Base-by-base conservation (phyloP, 2,888 invertebrate genomes). In the Cryptocheilus praepositus region DNA sequence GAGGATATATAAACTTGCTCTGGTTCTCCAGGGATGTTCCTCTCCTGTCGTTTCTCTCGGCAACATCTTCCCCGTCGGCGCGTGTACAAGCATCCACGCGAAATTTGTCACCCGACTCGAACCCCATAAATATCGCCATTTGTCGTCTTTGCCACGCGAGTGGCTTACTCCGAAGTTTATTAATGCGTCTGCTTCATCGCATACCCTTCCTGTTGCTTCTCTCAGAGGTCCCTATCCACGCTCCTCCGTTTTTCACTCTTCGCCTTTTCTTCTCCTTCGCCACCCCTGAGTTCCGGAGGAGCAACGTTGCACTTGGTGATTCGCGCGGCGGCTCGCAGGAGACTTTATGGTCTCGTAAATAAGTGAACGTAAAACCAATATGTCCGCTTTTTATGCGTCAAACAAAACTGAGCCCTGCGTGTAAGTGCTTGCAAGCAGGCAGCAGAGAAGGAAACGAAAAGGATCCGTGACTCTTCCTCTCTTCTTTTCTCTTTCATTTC, bases 291-390 rank as follows among this genome's bases (percentile, higher is more conserved):
- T 11, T 1, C 36, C 36, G 36, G 36, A 36, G 36, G 3, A 36
- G 36, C 11, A 7, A 36, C 36, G 67, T 45, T 73, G 67, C 76
- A 74, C 76, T 76, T 68, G 73, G 74, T 74, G 82, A 74, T 81
- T 78, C 73, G 74, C 67, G 76, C 64, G 70, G 58, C 62, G 66
- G 59, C 49, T 64, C 58, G 69, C 59, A 68, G 68, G 60, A 69
- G 77, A 77, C 76, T 86, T 86, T 85, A 86, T 80, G 82, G 80
- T 85, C 83, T 80, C 86, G 82, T 86, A 86, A 86, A 86, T 85
- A 85, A 85, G 76, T 67, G 76, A 79, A 81, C 83, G 82, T 83
- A 83, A 85, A 84, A 82, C 82, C 85, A 83, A 85, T 86, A 83
- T 73, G 78, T 81, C 76, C 73, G 68, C 67, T 79, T 77, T 79